Percentiles rank a stretch among this genome's conserved stretches.
Conservation (phyloP, 2,113 vertebrate species). For the Microtus montanus region DNA sequence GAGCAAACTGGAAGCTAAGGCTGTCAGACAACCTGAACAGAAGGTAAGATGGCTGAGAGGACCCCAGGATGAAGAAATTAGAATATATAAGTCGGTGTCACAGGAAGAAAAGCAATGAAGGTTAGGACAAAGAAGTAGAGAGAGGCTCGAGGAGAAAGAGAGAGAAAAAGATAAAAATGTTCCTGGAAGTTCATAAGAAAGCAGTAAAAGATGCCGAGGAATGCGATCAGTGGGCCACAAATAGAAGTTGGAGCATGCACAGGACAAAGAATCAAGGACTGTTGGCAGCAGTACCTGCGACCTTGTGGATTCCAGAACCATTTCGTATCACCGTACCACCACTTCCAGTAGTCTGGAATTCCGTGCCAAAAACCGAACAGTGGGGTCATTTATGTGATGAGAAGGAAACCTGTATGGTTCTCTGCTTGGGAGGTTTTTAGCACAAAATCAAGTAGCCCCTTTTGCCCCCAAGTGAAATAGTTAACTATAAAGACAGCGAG, state of each 20-base stretch:
- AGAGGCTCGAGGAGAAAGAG: neutral
- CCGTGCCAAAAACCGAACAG: neutral
- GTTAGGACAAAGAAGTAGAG: neutral
- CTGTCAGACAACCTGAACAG: neutral
- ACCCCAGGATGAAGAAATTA: neutral
- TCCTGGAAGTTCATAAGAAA: neutral
- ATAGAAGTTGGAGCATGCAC: neutral
- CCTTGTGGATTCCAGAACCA: neutral
- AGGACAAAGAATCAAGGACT: neutral
- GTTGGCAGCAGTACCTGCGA: neutral
- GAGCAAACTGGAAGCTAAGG: neutral
- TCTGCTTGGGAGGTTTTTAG: neutral
- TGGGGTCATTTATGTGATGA: neutral
- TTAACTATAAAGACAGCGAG: neutral
- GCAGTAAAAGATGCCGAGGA: neutral
- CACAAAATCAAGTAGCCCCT: neutral
- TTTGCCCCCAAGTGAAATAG: neutral
- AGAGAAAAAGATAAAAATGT: too few species aligned
- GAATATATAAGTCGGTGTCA: neutral
- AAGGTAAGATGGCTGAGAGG: neutral
- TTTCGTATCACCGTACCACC: neutral
- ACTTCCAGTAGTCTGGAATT: slow-evolving; percentile 28
- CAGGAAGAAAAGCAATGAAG: neutral
- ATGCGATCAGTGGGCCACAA: neutral
- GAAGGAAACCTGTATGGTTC: neutral